Conservation (phyloP, 2,113 vertebrate genomes). For the Phocoena sinus region DNA sequence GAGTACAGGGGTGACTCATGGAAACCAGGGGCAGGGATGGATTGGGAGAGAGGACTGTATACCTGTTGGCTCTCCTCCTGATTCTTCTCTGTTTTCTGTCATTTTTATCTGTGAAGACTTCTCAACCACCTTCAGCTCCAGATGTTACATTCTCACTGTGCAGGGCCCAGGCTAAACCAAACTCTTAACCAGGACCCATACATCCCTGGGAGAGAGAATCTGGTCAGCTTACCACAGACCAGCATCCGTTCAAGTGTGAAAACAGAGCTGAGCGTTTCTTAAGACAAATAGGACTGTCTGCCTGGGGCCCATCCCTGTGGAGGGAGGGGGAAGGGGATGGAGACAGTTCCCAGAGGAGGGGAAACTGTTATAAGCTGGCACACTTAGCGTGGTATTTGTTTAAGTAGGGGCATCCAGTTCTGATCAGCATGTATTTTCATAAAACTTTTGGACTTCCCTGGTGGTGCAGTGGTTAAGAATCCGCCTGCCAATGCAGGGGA, state of each 20-base stretch:
- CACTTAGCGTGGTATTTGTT: background rate
- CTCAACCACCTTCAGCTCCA: background rate
- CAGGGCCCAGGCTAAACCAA: background rate
- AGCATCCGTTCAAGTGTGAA: background rate
- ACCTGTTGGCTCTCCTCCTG: background rate
- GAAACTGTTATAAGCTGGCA: background rate
- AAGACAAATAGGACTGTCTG: background rate
- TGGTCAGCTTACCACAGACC: background rate
- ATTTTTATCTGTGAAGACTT: background rate
- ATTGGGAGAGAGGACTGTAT: background rate
- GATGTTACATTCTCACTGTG: background rate
- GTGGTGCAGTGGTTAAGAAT: too few species aligned
- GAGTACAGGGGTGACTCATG: background rate
- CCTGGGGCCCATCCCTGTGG: background rate
- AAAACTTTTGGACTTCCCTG: background rate
- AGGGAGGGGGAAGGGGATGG: background rate
- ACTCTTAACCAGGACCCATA: background rate
- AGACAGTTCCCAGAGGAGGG: background rate
- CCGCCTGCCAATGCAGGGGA: too few species aligned
- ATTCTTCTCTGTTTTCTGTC: background rate
- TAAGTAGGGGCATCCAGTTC: background rate
- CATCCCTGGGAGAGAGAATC: background rate
- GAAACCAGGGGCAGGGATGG: background rate
- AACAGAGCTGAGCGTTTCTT: background rate
- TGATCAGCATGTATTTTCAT: background rate